Evolutionary conservation across 2,113 vertebrate species (phyloP), one percentile per base, ranked within the genome.

Genomic region (Microtus oregoni): DNA sequence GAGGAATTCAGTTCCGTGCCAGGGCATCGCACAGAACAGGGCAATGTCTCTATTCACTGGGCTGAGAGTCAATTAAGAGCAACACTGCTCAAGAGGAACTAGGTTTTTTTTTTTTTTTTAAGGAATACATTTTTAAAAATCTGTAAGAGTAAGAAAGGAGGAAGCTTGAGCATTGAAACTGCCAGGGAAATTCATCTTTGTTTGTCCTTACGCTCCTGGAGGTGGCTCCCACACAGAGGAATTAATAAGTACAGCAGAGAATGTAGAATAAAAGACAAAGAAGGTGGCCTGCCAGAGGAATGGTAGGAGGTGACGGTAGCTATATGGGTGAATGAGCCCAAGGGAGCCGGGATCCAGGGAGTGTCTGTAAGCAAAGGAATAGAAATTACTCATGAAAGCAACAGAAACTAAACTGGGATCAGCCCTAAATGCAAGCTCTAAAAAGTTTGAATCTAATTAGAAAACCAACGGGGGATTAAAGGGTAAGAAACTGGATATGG

Each of bases 141-240:
- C 90, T 86, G 85, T 32, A 50, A 89, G 81, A 95, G 89, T 86
- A 88, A 79, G 72, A 67, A 92, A 87, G 58, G 90, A 90, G 77
- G 89, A 95, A 86, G 85, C 44, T 14, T 6, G 58, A 81, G 81
- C 79, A 91, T 93, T 91, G 78, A 50, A 72, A 61, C 63, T 96
- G 87, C 94, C 90, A 89, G 92, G 78, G 92, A 96, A 96, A 96
- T 92, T 94, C 91, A 97, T 95, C 77, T 38, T 65, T 93, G 75
- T 93, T 93, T 92, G 89, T 96, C 90, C 95, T 94, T 47, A 65
- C 63, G 79, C 28, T 73, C 63, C 52, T 7, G 20, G 95, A 90
- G 52, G 81, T 92, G 86, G 90, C 76, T 94, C 85, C 38, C 95
- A 89, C 78, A 67, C 0, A 0, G 61, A 0, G 52, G 73, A 92